Evolutionary conservation across 2,888 invertebrate species (phyloP).

Genomic region (Hymenopus coronatus): DNA sequence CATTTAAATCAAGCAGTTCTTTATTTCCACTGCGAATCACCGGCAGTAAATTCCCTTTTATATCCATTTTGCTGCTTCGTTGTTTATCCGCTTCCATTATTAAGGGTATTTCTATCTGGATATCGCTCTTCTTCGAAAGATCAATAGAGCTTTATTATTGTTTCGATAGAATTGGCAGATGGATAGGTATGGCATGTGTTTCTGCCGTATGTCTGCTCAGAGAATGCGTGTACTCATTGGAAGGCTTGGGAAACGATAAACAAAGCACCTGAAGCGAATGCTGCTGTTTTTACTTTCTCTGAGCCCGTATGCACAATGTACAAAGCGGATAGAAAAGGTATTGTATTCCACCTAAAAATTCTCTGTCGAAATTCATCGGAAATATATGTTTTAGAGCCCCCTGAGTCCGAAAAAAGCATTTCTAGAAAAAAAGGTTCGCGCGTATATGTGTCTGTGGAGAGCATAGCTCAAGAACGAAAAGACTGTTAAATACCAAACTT

Average conservation of each 20-base stretch:
- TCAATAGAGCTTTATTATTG: neutral
- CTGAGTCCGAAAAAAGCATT: too few species aligned
- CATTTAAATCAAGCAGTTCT: neutral
- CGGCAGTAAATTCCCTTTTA: neutral
- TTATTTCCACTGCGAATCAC: neutral
- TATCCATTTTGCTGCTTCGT: neutral
- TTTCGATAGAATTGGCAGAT: neutral
- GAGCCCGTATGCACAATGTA: too few species aligned
- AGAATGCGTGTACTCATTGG: neutral
- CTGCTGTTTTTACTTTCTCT: neutral
- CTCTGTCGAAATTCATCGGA: too few species aligned
- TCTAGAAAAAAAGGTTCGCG: too few species aligned
- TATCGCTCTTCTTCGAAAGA: neutral
- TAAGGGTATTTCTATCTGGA: neutral
- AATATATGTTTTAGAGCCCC: too few species aligned
- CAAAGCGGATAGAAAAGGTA: too few species aligned
- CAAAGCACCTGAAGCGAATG: neutral
- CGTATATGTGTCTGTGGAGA: too few species aligned
- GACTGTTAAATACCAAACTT: too few species aligned
- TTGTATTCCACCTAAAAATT: too few species aligned
- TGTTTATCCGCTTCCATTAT: neutral
- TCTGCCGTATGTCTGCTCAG: neutral
- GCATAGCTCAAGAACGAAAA: too few species aligned
- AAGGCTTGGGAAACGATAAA: neutral
- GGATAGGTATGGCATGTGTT: neutral